Conservation (phyloP, 2,888 invertebrate species). For the Hydraecia micacea region DNA sequence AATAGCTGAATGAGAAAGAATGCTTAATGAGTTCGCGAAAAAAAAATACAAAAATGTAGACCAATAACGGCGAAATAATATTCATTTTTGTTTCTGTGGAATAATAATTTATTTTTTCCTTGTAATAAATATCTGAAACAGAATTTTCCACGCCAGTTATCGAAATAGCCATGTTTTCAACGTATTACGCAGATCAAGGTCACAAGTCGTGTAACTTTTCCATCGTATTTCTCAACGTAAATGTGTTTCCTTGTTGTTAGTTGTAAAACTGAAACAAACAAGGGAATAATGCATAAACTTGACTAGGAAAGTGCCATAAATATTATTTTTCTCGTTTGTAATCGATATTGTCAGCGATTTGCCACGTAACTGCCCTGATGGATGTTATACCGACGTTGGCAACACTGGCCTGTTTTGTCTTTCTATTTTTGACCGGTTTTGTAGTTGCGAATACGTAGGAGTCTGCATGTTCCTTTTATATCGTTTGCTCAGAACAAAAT, state of each 20-base stretch:
- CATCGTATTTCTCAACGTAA: slow-evolving; percentile 59
- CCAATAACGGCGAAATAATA: slow-evolving; percentile 1
- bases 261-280: slow-evolving; percentile 79
- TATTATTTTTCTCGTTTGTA: slow-evolving; percentile 79
- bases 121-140: neutral
- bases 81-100: neutral
- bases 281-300: slow-evolving; percentile 77
- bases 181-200: slow-evolving; percentile 40
- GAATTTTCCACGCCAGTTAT: neutral
- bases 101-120: slow-evolving; percentile 1
- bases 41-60: neutral
- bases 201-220: slow-evolving; percentile 48
- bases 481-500: slow-evolving; percentile 20
- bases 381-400: slow-evolving; percentile 76
- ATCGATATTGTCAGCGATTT: slow-evolving; percentile 85
- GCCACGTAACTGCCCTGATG: slow-evolving; percentile 79
- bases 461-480: neutral
- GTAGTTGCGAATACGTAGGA: slow-evolving; percentile 22
- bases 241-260: slow-evolving; percentile 74
- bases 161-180: slow-evolving; percentile 33
- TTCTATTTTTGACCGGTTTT: slow-evolving; percentile 67
- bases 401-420: slow-evolving; percentile 75
- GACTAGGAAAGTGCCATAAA: slow-evolving; percentile 76
- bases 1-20: too few species aligned
- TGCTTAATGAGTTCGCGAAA: neutral